phyloP scores from a whole-genome alignment of 2,113 vertebrate genomes.

The Cyprinodon variegatus region DNA sequence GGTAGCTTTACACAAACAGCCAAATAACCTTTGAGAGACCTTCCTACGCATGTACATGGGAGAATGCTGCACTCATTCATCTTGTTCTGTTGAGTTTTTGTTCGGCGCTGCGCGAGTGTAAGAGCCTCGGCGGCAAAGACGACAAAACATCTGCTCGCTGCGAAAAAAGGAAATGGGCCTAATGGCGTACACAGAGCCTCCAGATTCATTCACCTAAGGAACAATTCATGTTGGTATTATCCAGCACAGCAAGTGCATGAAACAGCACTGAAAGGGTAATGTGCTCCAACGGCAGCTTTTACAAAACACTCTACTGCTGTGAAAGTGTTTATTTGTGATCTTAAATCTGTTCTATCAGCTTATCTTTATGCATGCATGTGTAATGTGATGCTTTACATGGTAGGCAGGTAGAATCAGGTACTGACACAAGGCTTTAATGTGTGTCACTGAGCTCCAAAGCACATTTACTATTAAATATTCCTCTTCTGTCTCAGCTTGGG shows the following conservation, averaged over 20 bases:
- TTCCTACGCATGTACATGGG: conserved; percentile 34
- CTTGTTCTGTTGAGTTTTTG: conserved; percentile 38
- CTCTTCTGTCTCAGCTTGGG: conserved; percentile 14
- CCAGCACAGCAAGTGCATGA: conserved; percentile 53
- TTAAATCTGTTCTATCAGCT: conserved; percentile 46
- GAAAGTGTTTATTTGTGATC: conserved; percentile 41
- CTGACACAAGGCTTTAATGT: conserved; percentile 24
- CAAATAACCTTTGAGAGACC: conserved; percentile 59
- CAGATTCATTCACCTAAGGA: conserved; percentile 58
- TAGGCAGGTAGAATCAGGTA: conserved; percentile 20
- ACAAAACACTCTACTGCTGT: conserved; percentile 37
- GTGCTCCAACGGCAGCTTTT: conserved; percentile 53
- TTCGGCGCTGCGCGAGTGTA: conserved; percentile 31
- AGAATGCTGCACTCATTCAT: conserved; percentile 55
- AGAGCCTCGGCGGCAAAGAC: conserved; percentile 47
- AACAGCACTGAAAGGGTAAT: conserved; percentile 58
- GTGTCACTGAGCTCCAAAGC: not conserved
- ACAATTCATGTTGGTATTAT: conserved; percentile 65
- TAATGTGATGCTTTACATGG: conserved; percentile 42
- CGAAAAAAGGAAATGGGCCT: conserved; percentile 67
- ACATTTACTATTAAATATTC: conserved; percentile 18
- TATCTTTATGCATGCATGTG: conserved; percentile 38
- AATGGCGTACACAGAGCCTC: conserved; percentile 62
- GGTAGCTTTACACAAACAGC: conserved; percentile 36
- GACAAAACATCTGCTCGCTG: conserved; percentile 68